Conservation (phyloP, 2,888 invertebrate species). For the Drosophila dives region DNA sequence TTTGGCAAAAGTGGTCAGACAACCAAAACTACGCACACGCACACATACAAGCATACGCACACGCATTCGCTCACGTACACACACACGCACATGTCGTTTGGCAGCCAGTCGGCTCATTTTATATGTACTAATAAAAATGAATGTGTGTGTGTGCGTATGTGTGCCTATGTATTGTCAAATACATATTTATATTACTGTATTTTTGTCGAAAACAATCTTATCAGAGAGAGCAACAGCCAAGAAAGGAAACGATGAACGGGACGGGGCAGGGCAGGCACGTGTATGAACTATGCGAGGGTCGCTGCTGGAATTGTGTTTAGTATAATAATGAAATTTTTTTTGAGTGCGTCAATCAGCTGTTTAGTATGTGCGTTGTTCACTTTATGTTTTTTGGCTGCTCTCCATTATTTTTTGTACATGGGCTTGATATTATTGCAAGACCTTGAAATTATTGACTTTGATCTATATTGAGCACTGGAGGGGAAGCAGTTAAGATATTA, state of each 20-base stretch:
- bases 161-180: neutral
- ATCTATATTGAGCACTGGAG: neutral
- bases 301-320: constrained; percentile 22
- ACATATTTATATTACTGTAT: constrained; percentile 40
- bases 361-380: constrained; percentile 13
- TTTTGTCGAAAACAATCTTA: constrained; percentile 68
- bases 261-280: constrained; percentile 1
- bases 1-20: constrained; percentile 64
- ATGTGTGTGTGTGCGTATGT: constrained; percentile 27
- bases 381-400: neutral
- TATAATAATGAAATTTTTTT: constrained; percentile 15
- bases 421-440: constrained; percentile 47
- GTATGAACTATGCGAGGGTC: constrained; percentile 35
- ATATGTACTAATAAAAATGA: constrained; percentile 3
- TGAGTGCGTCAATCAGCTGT: constrained; percentile 43
- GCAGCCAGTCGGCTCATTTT: constrained; percentile 5
- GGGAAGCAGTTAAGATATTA: neutral
- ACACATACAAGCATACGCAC: neutral
- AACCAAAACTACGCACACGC: constrained; percentile 26
- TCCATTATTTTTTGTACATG: constrained; percentile 15
- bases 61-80: neutral
- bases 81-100: constrained; percentile 30
- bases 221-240: constrained; percentile 41
- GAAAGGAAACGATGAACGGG: neutral
- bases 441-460: constrained; percentile 29